phyloP scores from a whole-genome alignment of 2,888 invertebrate genomes.

The Drosophila rubida region DNA sequence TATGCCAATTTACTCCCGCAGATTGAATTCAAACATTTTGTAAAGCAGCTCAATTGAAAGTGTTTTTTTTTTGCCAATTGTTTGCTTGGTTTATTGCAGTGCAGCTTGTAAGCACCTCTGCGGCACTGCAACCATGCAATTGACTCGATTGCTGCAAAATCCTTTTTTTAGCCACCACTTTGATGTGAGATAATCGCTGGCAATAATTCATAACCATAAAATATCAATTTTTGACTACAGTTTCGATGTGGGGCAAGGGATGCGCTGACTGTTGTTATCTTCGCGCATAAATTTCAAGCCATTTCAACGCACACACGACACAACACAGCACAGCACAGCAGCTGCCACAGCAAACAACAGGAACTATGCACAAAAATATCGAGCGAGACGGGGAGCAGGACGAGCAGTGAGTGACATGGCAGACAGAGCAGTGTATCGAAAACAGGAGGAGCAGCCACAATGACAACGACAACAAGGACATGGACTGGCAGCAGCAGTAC shows the following conservation, averaged over 20 bases:
- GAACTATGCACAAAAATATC: constrained; percentile 56
- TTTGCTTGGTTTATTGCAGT: constrained; percentile 20
- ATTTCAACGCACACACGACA: constrained; percentile 11
- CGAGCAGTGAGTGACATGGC: constrained; percentile 33
- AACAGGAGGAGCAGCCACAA: constrained; percentile 46
- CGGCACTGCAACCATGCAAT: constrained; percentile 24
- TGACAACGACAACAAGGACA: constrained; percentile 31
- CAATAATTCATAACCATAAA: constrained; percentile 79
- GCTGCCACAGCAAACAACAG: constrained; percentile 48
- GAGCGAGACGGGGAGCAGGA: constrained; percentile 25
- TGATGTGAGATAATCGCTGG: constrained; percentile 69
- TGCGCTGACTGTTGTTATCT: constrained; percentile 51
- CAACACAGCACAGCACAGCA: constrained; percentile 23
- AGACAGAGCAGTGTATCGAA: constrained; percentile 56
- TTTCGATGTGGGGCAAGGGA: constrained; percentile 38
- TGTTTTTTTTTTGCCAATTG: constrained; percentile 14
- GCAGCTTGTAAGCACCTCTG: constrained; percentile 21
- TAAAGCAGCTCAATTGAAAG: constrained; percentile 29
- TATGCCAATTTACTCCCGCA: constrained; percentile 2
- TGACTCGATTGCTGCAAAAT: constrained; percentile 10
- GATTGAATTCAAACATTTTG: constrained; percentile 33
- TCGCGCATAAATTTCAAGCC: constrained; percentile 68
- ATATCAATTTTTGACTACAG: constrained; percentile 73
- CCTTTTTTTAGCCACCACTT: constrained; percentile 41
- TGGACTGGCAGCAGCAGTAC: constrained; percentile 30